Evolutionary conservation across 2,888 invertebrate species (phyloP).

Genomic region (Heteromyza rotundicornis): DNA sequence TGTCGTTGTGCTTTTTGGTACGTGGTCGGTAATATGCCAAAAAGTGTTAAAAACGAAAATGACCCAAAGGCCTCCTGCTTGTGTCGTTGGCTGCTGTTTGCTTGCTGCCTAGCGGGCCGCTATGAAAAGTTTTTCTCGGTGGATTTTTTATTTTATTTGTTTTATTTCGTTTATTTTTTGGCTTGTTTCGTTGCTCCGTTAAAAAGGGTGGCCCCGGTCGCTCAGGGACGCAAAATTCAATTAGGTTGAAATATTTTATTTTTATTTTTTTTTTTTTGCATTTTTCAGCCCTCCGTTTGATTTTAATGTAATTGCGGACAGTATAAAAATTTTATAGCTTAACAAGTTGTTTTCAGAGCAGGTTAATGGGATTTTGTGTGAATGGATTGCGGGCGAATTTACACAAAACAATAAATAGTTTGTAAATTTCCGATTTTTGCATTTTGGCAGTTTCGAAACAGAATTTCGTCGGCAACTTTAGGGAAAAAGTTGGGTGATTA

Average conservation of each 20-base stretch:
- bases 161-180: constrained; percentile 3
- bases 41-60: constrained; percentile 1
- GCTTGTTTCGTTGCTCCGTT: too few species aligned
- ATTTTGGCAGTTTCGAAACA: too few species aligned
- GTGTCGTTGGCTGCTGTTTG: not conserved
- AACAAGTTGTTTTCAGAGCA: constrained; percentile 35
- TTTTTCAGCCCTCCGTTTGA: constrained; percentile 35
- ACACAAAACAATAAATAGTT: too few species aligned
- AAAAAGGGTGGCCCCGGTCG: constrained; percentile 15
- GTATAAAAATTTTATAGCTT: constrained; percentile 39
- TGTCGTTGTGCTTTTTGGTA: not conserved
- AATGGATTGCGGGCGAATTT: not conserved
- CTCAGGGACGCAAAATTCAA: constrained; percentile 34
- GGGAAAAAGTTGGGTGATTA: too few species aligned
- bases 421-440: too few species aligned
- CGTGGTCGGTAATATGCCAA: not conserved
- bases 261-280: constrained; percentile 29
- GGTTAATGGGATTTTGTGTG: not conserved
- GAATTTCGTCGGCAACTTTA: too few species aligned
- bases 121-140: constrained; percentile 6
- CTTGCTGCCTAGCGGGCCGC: not conserved
- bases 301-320: constrained; percentile 45
- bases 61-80: not conserved
- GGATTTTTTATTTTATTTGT: not conserved
- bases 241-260: constrained; percentile 45